Evolutionary conservation across 2,888 invertebrate species (phyloP), one percentile per base, ranked within the genome.

Genomic region (Chymomyza caudatula): DNA sequence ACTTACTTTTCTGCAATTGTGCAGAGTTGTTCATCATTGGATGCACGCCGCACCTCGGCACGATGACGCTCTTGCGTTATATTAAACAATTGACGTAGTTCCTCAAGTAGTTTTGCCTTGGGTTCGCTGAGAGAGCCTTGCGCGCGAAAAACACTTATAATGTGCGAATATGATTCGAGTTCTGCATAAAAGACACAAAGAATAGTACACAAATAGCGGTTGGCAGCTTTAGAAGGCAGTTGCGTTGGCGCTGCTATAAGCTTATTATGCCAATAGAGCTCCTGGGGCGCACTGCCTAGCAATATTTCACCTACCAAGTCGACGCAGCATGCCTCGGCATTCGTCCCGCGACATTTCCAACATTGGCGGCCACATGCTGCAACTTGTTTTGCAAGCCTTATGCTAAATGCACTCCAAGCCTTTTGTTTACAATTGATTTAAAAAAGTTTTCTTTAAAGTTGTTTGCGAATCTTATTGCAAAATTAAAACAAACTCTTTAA

Each of bases 1-100:
- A 92, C 94, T 93, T 92, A 97, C 97, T 95, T 94, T 89, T 97
- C 95, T 80, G 97, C 97, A 90, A 98, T 96, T 64, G 96, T 95
- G 77, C 95, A 94, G 78, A 97, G 92, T 90, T 95, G 93, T 90
- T 98, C 97, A 91, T 97, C 97, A 91, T 97, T 97, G 63, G 96
- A 95, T 85, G 96, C 97, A 90, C 97, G 93, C 81, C 97, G 93
- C 81, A 97, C 94, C 92, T 98, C 98, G 62, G 97, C 97, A 87
- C 96, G 94, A 91, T 98, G 97, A 81, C 98, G 93, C 90, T 98
- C 98, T 88, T 94, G 94, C 70, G 96, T 94, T 90, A 98, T 97
- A 91, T 96, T 96, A 90, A 95, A 93, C 88, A 94, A 93, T 89
- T 93, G 93, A 87, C 96, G 94, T 78, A 97, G 92, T 88, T 97